Conservation (phyloP, 2,888 invertebrate species). For the Drosophila phalerata region DNA sequence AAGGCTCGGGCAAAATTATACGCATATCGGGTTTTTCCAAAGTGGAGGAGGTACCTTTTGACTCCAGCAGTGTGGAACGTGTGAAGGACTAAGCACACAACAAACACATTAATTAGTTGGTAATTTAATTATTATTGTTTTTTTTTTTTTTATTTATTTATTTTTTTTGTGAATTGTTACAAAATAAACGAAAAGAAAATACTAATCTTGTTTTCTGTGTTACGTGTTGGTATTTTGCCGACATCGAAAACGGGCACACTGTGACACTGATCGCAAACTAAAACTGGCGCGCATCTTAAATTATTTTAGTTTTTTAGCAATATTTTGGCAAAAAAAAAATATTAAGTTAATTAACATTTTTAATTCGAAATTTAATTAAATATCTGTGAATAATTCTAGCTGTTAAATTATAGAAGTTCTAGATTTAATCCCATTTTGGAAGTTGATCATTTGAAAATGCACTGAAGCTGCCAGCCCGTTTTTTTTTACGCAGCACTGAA, state of each 20-base stretch:
- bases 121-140: conserved; percentile 36
- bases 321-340: too few species aligned
- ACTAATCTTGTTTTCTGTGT: conserved; percentile 11
- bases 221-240: conserved; percentile 20
- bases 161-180: conserved; percentile 22
- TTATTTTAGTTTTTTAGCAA: too few species aligned
- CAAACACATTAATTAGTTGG: conserved; percentile 26
- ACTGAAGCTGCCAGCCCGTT: too few species aligned
- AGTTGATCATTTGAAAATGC: too few species aligned
- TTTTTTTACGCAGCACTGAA: too few species aligned
- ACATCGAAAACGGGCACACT: conserved; percentile 46
- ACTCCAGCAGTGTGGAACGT: conserved; percentile 45
- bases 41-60: conserved; percentile 79
- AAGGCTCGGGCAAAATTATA: conserved; percentile 84
- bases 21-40: conserved; percentile 79
- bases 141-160: conserved; percentile 29
- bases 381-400: too few species aligned
- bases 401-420: too few species aligned
- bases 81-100: conserved; percentile 47
- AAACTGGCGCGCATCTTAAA: too few species aligned
- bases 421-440: too few species aligned
- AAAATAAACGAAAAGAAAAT: conserved; percentile 44
- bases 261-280: background rate
- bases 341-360: too few species aligned
- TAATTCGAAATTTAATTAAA: too few species aligned